Evolutionary conservation across 2,113 vertebrate species (phyloP).

Genomic region (Eudorcas thomsonii): DNA sequence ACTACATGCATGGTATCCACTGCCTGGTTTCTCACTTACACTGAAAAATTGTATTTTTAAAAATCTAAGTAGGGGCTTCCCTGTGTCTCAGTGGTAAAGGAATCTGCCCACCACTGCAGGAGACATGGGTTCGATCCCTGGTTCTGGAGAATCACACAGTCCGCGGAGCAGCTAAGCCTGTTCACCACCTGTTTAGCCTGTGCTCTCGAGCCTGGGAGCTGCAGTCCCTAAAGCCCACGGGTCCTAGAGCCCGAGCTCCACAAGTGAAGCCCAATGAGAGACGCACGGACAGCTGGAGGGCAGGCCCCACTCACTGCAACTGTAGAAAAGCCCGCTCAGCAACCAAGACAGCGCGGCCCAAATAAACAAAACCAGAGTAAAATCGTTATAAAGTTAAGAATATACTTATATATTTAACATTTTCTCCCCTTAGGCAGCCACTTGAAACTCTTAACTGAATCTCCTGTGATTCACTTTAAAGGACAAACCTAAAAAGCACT

Average conservation of each 20-base stretch:
- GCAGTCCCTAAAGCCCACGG: neutral
- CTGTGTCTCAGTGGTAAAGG: neutral
- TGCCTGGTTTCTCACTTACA: neutral
- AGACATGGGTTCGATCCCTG: neutral
- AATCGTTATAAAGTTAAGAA: neutral
- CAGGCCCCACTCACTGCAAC: neutral
- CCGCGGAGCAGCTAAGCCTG: neutral
- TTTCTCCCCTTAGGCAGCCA: neutral
- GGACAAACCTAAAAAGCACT: neutral
- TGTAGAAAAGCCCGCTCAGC: neutral
- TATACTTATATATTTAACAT: neutral
- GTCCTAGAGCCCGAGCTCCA: neutral
- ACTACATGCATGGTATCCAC: too few relatives aligned
- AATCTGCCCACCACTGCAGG: neutral
- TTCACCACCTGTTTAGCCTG: neutral
- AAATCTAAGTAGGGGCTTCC: neutral
- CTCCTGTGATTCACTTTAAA: neutral
- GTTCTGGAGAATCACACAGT: neutral
- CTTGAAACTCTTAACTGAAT: neutral
- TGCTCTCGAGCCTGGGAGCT: neutral
- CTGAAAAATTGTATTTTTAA: neutral
- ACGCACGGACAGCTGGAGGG: rapidly evolving
- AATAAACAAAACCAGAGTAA: neutral
- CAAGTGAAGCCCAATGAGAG: neutral
- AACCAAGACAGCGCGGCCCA: neutral